Conservation (phyloP, 2,888 invertebrate genomes). For the Junonia oenone region DNA sequence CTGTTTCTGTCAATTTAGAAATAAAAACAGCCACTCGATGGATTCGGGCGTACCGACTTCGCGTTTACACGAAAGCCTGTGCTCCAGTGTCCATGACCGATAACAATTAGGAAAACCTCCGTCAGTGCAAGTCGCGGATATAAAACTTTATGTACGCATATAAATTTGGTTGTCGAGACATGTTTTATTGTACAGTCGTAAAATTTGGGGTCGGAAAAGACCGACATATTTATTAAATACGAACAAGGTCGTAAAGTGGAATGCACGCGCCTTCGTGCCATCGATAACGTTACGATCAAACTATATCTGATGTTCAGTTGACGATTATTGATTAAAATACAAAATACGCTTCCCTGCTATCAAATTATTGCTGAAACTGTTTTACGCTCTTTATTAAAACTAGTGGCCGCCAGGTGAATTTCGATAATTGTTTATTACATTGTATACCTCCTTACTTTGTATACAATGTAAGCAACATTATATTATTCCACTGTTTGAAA, state of each 20-base stretch:
- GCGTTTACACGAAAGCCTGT: constrained; percentile 47
- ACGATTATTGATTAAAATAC: constrained; percentile 34
- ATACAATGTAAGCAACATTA: too few relatives aligned
- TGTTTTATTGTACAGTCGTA: constrained; percentile 76
- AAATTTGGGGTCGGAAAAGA: constrained; percentile 76
- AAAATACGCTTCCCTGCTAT: background rate
- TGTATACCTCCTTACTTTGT: too few relatives aligned
- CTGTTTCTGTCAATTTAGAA: background rate
- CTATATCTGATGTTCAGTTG: constrained; percentile 50
- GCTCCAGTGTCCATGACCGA: constrained; percentile 65
- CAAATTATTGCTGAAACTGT: too few relatives aligned
- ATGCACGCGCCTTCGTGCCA: constrained; percentile 70
- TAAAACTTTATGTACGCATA: constrained; percentile 79
- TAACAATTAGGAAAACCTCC: constrained; percentile 72
- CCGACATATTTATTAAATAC: constrained; percentile 79
- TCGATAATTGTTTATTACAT: too few relatives aligned
- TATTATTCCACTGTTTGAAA: too few relatives aligned
- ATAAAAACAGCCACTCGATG: background rate
- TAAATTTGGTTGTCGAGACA: constrained; percentile 79
- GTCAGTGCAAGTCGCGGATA: constrained; percentile 71
- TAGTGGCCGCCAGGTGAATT: too few relatives aligned
- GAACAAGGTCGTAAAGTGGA: constrained; percentile 73
- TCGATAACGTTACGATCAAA: constrained; percentile 61
- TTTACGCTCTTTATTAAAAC: too few relatives aligned
- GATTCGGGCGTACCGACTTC: constrained; percentile 30